phyloP scores from a whole-genome alignment of 2,113 vertebrate genomes.

The Candoia aspera region DNA sequence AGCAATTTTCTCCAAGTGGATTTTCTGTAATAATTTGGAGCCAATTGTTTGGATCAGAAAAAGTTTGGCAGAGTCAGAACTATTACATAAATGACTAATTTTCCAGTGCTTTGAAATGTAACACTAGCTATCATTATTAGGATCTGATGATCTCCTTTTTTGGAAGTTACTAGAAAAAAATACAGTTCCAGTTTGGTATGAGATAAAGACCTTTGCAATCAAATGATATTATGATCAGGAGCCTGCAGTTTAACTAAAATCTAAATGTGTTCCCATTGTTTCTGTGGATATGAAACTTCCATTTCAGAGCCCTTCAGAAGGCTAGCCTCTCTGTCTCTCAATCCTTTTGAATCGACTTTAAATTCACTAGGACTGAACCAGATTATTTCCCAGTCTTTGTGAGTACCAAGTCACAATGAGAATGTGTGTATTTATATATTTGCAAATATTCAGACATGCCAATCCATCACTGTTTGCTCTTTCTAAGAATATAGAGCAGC shows the following conservation, averaged over 20 bases:
- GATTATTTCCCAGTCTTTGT: background rate
- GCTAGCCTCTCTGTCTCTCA: background rate
- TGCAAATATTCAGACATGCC: background rate
- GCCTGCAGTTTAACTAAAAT: background rate
- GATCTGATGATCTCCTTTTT: background rate
- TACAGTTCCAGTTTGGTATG: background rate
- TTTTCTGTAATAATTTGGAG: background rate
- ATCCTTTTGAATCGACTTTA: background rate
- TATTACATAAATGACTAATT: background rate
- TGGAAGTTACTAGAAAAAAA: background rate
- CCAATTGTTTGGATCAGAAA: slow-evolving; percentile 1
- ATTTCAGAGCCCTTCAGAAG: background rate
- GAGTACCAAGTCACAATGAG: background rate
- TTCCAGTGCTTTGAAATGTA: background rate
- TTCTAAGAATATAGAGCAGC: background rate
- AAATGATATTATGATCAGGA: background rate
- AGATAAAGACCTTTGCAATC: background rate
- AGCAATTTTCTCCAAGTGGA: background rate
- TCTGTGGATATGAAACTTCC: background rate
- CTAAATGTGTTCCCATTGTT: background rate
- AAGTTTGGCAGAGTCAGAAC: background rate
- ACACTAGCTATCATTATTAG: background rate
- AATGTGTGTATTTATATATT: background rate
- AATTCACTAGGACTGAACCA: background rate
- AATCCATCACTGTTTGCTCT: background rate